Percentiles rank a stretch among this genome's conserved stretches.
phyloP scores from a whole-genome alignment of 1,140 invertebrate genomes.

The Panagrolaimus sp. region DNA sequence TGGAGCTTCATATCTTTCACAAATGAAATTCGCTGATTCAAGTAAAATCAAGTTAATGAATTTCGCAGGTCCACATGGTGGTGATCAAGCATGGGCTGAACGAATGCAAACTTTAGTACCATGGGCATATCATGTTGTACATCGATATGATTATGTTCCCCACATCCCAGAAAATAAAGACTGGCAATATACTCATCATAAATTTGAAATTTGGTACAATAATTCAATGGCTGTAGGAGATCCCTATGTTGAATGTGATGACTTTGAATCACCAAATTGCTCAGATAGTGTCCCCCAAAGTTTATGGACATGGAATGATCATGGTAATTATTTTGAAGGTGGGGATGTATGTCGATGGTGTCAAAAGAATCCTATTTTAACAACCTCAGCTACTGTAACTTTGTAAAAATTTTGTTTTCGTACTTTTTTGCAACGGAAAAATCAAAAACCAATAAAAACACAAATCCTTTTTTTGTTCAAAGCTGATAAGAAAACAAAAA shows the following conservation, averaged over 20 bases:
- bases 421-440: too few relatives aligned
- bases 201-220: constrained; percentile 9
- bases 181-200: constrained; percentile 6
- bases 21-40: background rate
- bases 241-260: background rate
- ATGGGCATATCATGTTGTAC: background rate
- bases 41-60: constrained; percentile 1
- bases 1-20: background rate
- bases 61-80: background rate
- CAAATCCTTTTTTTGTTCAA: too few relatives aligned
- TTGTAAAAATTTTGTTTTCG: background rate
- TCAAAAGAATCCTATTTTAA: background rate
- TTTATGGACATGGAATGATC: constrained; percentile 3
- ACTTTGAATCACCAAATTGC: background rate
- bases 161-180: background rate
- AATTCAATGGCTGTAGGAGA: background rate
- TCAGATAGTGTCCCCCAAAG: background rate
- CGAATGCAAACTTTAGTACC: background rate
- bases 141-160: background rate
- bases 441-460: too few relatives aligned
- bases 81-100: constrained; percentile 5
- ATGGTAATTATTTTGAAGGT: background rate
- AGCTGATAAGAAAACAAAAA: too few relatives aligned
- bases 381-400: constrained; percentile 4
- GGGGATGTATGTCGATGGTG: background rate